These are phyloP conservation scores for Dinocampus coccinellae DNA, from an alignment of 2,888 invertebrate genomes.

Conservation along the genomic window DNA sequence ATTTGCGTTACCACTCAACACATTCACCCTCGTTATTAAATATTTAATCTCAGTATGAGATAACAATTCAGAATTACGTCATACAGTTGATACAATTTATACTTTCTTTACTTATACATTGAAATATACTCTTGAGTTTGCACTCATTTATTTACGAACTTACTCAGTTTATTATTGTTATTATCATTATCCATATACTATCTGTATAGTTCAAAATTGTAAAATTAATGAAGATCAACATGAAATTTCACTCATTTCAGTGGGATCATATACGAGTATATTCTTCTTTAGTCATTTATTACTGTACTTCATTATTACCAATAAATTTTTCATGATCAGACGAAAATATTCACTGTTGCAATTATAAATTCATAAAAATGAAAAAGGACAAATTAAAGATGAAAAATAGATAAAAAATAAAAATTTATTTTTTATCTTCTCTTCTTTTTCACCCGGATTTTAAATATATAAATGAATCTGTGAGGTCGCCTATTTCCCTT, in stretches of 20 bases:
- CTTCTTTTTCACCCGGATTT: too few relatives aligned
- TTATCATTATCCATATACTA: too few relatives aligned
- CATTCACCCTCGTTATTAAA: constrained; percentile 21
- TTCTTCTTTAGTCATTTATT: too few relatives aligned
- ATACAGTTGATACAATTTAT: neutral
- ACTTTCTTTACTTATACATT: neutral
- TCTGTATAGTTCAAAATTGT: neutral
- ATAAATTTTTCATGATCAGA: too few relatives aligned
- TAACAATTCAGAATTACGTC: constrained; percentile 6
- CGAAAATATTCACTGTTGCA: too few relatives aligned
- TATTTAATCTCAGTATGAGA: constrained; percentile 21
- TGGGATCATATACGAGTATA: neutral
- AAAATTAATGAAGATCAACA: neutral
- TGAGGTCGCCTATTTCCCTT: neutral
- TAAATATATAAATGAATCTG: neutral
- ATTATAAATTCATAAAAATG: too few relatives aligned
- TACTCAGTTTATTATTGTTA: too few relatives aligned
- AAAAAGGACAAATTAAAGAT: neutral
- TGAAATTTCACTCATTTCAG: neutral
- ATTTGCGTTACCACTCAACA: constrained; percentile 4
- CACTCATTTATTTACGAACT: too few relatives aligned
- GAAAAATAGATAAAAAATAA: too few relatives aligned
- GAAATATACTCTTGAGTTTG: too few relatives aligned
- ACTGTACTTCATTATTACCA: too few relatives aligned
- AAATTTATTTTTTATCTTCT: too few relatives aligned